Evolutionary conservation across 2,113 vertebrate species (phyloP).

Genomic region (Dromiciops gliroides): DNA sequence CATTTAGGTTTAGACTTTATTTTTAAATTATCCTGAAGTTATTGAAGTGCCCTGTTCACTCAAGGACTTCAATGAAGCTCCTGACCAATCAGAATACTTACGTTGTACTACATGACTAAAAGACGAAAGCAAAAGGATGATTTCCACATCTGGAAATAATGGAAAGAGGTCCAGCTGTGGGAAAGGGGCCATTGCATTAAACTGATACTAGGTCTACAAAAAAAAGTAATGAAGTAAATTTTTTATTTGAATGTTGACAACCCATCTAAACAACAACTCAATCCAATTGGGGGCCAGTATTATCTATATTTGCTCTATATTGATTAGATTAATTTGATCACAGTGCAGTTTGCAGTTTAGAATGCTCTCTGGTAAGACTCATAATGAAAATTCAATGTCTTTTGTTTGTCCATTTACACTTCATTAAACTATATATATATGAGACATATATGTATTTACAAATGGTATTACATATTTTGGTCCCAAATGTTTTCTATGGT

Average conservation of each 20-base stretch:
- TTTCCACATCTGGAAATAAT: constrained; percentile 74
- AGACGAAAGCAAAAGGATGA: constrained; percentile 71
- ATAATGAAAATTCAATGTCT: neutral
- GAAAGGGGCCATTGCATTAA: constrained; percentile 63
- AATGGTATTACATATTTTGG: neutral
- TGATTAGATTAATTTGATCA: neutral
- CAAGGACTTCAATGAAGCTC: constrained; percentile 59
- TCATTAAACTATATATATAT: neutral
- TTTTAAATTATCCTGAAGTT: constrained; percentile 68
- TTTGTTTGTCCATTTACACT: neutral
- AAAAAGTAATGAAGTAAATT: constrained; percentile 60
- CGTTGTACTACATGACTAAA: constrained; percentile 66
- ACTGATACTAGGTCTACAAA: constrained; percentile 54
- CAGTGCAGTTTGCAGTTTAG: neutral
- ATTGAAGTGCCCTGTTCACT: constrained; percentile 45
- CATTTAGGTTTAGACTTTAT: constrained; percentile 74
- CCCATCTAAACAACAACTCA: constrained; percentile 7
- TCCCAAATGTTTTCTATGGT: neutral
- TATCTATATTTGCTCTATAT: neutral
- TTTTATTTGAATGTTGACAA: constrained; percentile 66
- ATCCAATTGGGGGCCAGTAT: neutral
- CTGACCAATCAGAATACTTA: constrained; percentile 67
- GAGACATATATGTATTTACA: neutral
- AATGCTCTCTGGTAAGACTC: neutral
- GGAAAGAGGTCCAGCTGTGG: constrained; percentile 58